phyloP scores from a whole-genome alignment of 2,888 invertebrate species.

The Oligia latruncula region DNA sequence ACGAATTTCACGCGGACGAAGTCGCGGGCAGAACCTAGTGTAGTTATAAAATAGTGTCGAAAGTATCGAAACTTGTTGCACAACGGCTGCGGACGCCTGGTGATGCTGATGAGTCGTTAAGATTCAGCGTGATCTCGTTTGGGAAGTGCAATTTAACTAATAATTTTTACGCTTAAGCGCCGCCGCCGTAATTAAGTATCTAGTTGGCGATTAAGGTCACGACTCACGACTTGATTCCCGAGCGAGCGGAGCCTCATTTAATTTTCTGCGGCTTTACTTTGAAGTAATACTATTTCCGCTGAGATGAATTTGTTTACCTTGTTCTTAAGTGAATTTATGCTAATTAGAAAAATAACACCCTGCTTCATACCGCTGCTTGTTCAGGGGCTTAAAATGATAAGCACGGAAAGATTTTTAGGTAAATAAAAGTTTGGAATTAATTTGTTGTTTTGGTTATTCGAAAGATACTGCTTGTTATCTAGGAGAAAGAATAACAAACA shows the following conservation, averaged over 20 bases:
- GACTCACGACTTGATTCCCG: slow-evolving; percentile 50
- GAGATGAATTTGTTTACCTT: slow-evolving; percentile 38
- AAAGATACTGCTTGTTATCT: slow-evolving; percentile 33
- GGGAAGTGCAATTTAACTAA: slow-evolving; percentile 52
- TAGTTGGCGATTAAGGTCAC: slow-evolving; percentile 56
- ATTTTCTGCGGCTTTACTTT: slow-evolving; percentile 48
- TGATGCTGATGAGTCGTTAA: slow-evolving; percentile 38
- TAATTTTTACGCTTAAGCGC: slow-evolving; percentile 53
- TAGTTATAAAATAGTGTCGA: slow-evolving; percentile 35
- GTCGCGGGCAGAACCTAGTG: too few species aligned
- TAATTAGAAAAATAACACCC: slow-evolving; percentile 25
- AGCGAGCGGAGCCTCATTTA: slow-evolving; percentile 43
- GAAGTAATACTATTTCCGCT: slow-evolving; percentile 38
- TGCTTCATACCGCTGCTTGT: not conserved
- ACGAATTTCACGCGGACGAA: too few species aligned
- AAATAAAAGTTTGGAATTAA: slow-evolving; percentile 10
- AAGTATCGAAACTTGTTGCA: slow-evolving; percentile 49
- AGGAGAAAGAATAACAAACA: slow-evolving; percentile 39
- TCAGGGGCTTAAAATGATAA: not conserved
- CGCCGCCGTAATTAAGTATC: slow-evolving; percentile 56
- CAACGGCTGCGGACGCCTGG: slow-evolving; percentile 32
- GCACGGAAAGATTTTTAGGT: not conserved
- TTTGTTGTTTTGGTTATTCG: slow-evolving; percentile 3
- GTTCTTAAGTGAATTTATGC: slow-evolving; percentile 30
- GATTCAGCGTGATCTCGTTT: slow-evolving; percentile 55